Evolutionary conservation across 1,140 invertebrate species (phyloP).

Genomic region (Achatina immaculata): DNA sequence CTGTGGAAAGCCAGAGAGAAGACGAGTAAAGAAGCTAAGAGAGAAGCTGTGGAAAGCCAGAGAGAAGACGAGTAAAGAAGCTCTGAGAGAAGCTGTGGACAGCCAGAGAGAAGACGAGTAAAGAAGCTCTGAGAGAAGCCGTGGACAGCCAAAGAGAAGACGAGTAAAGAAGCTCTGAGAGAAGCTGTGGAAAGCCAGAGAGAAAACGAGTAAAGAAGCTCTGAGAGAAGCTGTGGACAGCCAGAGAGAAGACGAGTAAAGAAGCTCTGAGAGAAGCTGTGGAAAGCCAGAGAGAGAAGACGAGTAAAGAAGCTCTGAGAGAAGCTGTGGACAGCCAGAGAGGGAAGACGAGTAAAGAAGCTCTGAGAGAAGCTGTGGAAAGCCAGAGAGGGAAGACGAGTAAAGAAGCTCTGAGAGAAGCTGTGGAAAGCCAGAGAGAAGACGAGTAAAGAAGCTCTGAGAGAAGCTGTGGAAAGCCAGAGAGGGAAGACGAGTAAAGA

Average conservation of each 20-base stretch:
- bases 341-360: too few relatives aligned
- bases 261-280: background rate
- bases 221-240: background rate
- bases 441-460: too few relatives aligned
- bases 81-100: background rate
- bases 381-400: too few relatives aligned
- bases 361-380: too few relatives aligned
- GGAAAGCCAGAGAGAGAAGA: background rate
- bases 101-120: background rate
- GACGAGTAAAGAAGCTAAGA: background rate
- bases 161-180: background rate
- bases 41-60: background rate
- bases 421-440: too few relatives aligned
- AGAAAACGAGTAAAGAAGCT: background rate
- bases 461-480: too few relatives aligned
- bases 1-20: background rate
- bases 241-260: background rate
- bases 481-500: too few relatives aligned
- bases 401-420: too few relatives aligned
- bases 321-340: too few relatives aligned
- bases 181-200: background rate
- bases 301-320: background rate
- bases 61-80: background rate
- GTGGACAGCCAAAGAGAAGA: background rate
- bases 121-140: background rate